Base-by-base conservation (phyloP, 2,113 vertebrate species). In the Atrichornis clamosus region DNA sequence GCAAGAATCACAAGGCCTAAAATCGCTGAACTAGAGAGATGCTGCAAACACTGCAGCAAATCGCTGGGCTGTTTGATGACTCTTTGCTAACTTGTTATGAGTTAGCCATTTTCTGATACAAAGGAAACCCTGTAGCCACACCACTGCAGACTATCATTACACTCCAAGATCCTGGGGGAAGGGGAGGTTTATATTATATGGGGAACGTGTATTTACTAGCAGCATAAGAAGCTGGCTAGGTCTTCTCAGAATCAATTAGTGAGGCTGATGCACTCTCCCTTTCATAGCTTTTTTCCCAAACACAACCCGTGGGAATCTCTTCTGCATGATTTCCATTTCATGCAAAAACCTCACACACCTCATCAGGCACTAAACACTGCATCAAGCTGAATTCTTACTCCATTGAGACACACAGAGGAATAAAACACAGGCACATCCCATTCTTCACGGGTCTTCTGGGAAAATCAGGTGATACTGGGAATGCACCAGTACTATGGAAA, bases 231-330 rank as follows among this genome's bases (percentile, higher is more conserved):
- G 35, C 69, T 91, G 90, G 89, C 90, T 35, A 62, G 47, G 42
- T 70, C 39, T 85, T 76, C 90, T 87, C 93, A 77, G 72, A 87
- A 94, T 90, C 94, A 90, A 97, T 97, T 95, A 96, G 78, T 18
- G 55, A 83, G 72, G 58, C 67, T 95, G 59, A 91, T 90, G 84
- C 82, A 91, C 82, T 90, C 72, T 79, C 52, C 32, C 39, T 94
- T 95, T 84, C 35, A 9, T 69, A 16, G 13, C 15, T 4, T 27
- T 73, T 70, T 80, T 77, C 4, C 4, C 39, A 62, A 70, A 76
- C 39, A 89, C 69, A 91, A 10, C 94, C 82, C 42, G 1, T 32
- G 70, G 50, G 89, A 59, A 68, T 83, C 77, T 62, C 72, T 91
- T 80, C 82, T 77, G 78, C 33, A 4, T 70, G 67, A 84, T 91